Conservation (phyloP, 2,888 invertebrate genomes). For the Mythimna loreyi region DNA sequence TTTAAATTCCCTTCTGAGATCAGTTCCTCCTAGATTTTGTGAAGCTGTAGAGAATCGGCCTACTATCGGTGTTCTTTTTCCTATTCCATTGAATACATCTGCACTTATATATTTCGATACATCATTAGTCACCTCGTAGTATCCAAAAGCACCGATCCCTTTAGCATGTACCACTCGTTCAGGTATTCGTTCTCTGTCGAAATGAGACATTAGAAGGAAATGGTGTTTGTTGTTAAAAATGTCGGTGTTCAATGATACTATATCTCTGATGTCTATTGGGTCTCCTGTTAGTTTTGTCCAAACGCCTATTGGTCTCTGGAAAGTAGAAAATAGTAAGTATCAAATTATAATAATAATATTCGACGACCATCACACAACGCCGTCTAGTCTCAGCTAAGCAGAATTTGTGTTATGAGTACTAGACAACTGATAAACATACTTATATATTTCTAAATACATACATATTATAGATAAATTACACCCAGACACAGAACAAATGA, state of each 20-base stretch:
- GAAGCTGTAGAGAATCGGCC: slow-evolving; percentile 91
- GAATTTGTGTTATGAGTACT: no score
- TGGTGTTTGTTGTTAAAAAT: slow-evolving; percentile 62
- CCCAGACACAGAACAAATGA: no score
- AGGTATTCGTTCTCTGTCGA: slow-evolving; percentile 85
- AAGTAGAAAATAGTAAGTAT: neutral
- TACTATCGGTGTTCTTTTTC: slow-evolving; percentile 51
- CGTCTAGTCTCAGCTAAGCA: no score
- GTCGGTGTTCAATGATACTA: slow-evolving; percentile 65
- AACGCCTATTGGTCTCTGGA: slow-evolving; percentile 18
- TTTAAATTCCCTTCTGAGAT: slow-evolving; percentile 75
- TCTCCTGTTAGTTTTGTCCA: slow-evolving; percentile 93
- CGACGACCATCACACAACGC: no score
- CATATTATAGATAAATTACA: no score
- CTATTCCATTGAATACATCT: neutral
- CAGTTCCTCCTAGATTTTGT: slow-evolving; percentile 92
- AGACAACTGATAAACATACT: no score
- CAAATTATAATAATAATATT: no score
- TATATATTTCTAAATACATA: no score
- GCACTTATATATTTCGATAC: neutral
- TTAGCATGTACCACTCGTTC: neutral
- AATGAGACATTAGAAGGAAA: slow-evolving; percentile 93
- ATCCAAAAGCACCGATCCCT: slow-evolving; percentile 94
- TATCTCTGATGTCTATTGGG: slow-evolving; percentile 93
- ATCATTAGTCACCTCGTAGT: slow-evolving; percentile 95